These are phyloP conservation scores for Trilocha varians DNA, from an alignment of 2,888 invertebrate species.

Conservation along the genomic window DNA sequence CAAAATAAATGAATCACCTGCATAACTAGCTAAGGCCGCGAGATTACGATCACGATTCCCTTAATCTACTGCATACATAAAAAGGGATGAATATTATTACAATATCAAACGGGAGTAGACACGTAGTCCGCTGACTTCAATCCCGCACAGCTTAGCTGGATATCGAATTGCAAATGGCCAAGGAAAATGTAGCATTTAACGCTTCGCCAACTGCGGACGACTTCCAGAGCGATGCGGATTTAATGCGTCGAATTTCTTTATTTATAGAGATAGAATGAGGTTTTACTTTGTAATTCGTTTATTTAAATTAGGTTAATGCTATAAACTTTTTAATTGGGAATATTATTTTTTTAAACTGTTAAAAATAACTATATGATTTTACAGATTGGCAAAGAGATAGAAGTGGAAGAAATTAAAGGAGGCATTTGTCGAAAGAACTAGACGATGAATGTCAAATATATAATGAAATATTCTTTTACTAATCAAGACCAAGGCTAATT, in stretches of 20 bases:
- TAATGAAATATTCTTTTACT: too few relatives aligned
- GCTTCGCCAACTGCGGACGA: conserved; percentile 61
- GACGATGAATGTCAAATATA: too few relatives aligned
- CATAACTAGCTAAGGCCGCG: not conserved
- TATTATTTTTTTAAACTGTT: too few relatives aligned
- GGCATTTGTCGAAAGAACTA: too few relatives aligned
- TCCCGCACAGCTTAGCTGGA: conserved; percentile 57
- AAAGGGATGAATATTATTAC: conserved; percentile 53
- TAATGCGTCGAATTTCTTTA: conserved; percentile 26
- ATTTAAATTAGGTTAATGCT: not conserved
- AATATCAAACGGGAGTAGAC: conserved; percentile 45
- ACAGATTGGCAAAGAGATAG: too few relatives aligned
- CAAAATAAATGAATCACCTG: not conserved
- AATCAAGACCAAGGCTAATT: too few relatives aligned
- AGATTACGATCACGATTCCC: not conserved
- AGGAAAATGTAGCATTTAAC: conserved; percentile 68
- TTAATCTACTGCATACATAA: conserved; percentile 16
- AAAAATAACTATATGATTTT: too few relatives aligned
- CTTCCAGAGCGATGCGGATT: conserved; percentile 35
- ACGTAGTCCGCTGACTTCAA: conserved; percentile 53
- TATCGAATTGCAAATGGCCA: conserved; percentile 68
- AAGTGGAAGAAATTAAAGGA: too few relatives aligned
- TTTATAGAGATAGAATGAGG: not conserved
- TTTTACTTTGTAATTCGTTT: too few relatives aligned
- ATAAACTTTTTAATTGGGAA: too few relatives aligned